Conservation (phyloP, 2,797 vertebrate species). For the Rhinichthys osculus region DNA sequence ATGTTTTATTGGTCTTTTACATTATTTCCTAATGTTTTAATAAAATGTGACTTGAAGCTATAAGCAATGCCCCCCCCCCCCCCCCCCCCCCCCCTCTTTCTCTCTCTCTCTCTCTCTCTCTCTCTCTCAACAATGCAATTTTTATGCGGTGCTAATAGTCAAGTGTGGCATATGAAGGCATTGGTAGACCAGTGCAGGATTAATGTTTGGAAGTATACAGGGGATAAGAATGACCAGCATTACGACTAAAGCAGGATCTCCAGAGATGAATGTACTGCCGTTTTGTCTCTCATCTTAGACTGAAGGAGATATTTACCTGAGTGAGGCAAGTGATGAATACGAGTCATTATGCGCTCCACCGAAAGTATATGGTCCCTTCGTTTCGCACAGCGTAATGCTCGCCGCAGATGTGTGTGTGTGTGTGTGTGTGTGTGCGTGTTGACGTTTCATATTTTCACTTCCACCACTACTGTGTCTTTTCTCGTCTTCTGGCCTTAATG, state of each 20-base stretch:
- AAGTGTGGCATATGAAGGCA: not conserved
- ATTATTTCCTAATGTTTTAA: not conserved
- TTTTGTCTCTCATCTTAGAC: constrained; percentile 43
- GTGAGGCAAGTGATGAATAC: constrained; percentile 33
- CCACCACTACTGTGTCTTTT: constrained; percentile 10
- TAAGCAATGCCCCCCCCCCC: no score
- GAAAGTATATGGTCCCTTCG: constrained; percentile 42
- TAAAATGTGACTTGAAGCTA: no score
- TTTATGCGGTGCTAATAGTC: not conserved
- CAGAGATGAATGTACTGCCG: not conserved
- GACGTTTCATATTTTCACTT: constrained; percentile 46
- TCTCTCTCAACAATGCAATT: no score
- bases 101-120: no score
- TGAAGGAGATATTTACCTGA: constrained; percentile 18
- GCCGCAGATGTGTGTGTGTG: not conserved
- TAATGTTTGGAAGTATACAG: constrained; percentile 65
- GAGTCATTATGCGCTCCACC: constrained; percentile 14
- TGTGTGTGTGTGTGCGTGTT: not conserved
- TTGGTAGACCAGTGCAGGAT: not conserved
- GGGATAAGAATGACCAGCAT: constrained; percentile 60
- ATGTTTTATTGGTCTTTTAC: not conserved
- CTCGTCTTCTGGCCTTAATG: constrained; percentile 3
- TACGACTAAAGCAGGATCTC: not conserved
- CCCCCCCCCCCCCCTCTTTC: no score
- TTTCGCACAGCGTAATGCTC: constrained; percentile 15